Conservation (phyloP, 2,888 invertebrate genomes). For the Flexamia atlantica region DNA sequence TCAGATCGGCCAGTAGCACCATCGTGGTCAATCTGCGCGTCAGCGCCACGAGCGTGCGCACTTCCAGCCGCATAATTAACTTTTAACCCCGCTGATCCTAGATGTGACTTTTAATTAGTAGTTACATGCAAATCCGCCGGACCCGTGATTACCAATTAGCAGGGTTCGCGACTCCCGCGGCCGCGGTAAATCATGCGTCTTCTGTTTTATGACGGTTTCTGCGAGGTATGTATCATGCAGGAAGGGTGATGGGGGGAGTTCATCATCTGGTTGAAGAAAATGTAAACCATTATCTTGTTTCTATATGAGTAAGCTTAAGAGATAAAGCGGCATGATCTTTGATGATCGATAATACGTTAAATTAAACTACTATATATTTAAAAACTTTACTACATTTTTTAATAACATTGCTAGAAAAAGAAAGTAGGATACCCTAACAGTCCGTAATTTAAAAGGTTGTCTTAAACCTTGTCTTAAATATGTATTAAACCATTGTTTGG, state of each 20-base stretch:
- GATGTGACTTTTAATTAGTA: slow-evolving; percentile 27
- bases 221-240: not conserved
- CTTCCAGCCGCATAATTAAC: slow-evolving; percentile 24
- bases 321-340: too few relatives aligned
- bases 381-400: too few relatives aligned
- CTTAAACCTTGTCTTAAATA: too few relatives aligned
- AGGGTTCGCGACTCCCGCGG: not conserved
- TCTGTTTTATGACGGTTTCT: not conserved
- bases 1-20: not conserved
- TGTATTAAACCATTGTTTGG: too few relatives aligned
- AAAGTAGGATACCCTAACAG: too few relatives aligned
- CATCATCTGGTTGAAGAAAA: too few relatives aligned
- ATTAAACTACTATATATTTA: too few relatives aligned
- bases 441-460: too few relatives aligned
- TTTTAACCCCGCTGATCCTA: slow-evolving; percentile 22
- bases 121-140: slow-evolving; percentile 24
- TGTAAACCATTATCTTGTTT: too few relatives aligned
- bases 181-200: slow-evolving; percentile 1
- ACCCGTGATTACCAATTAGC: slow-evolving; percentile 7
- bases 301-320: too few relatives aligned
- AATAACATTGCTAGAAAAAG: too few relatives aligned
- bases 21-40: slow-evolving; percentile 1
- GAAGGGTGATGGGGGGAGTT: not conserved
- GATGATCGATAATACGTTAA: too few relatives aligned
- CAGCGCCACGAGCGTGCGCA: not conserved